Conservation (phyloP, 2,797 vertebrate genomes). For the Menidia menidia region DNA sequence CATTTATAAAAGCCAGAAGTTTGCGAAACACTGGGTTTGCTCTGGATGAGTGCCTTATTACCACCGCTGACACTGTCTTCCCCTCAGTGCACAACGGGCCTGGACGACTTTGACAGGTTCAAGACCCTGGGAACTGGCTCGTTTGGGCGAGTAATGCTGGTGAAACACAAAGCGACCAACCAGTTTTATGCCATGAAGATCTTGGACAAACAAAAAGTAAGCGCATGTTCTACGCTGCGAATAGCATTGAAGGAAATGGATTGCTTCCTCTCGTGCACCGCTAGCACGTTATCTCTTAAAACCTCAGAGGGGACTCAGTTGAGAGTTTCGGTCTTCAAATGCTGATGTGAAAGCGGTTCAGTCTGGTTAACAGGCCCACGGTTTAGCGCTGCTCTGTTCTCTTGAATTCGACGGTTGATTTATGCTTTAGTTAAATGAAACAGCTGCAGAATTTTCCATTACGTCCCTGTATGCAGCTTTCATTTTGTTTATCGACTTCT, state of each 20-base stretch:
- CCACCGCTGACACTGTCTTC: constrained; percentile 38
- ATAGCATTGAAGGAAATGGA: constrained; percentile 68
- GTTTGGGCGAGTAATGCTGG: constrained; percentile 98
- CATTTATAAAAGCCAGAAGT: background rate
- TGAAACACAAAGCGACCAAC: constrained; percentile 96
- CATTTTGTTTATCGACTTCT: background rate
- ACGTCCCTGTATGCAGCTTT: background rate
- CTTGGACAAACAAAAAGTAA: constrained; percentile 98
- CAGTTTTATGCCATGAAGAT: constrained; percentile 99
- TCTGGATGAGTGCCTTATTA: constrained; percentile 17
- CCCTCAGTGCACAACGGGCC: constrained; percentile 91
- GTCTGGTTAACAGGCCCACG: constrained; percentile 14
- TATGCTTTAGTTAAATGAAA: constrained; percentile 22
- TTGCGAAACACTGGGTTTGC: background rate
- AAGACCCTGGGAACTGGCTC: constrained; percentile 99
- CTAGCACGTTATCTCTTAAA: constrained; percentile 34
- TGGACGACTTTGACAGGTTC: constrained; percentile 97
- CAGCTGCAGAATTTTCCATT: background rate
- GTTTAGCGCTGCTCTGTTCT: constrained; percentile 1
- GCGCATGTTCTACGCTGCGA: constrained; percentile 43
- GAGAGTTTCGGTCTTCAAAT: constrained; percentile 56
- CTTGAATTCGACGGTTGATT: constrained; percentile 23
- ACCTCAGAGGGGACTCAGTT: constrained; percentile 48
- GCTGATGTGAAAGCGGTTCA: constrained; percentile 58
- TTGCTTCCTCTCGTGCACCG: constrained; percentile 41